Base-by-base conservation (phyloP, 2,888 invertebrate species). In the Luffia ferchaultella region DNA sequence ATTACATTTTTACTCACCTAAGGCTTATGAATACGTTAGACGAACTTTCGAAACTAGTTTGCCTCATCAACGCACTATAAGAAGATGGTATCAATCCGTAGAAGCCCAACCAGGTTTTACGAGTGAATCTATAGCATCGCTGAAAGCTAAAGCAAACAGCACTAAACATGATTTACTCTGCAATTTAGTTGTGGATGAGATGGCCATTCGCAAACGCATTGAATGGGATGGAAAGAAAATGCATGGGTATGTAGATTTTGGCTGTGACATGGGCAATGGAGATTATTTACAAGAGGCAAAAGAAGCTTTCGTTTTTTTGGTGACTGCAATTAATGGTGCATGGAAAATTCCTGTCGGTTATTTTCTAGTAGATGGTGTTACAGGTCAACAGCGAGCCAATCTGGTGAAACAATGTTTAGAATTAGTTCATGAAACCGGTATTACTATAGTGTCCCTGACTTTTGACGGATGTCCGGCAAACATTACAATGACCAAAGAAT, bases 401-500 rank as follows among this genome's bases (percentile, higher is more conserved):
- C 45, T 62, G 2, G 48, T 58, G 1, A 45, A 12, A 9, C 53
- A 54, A 2, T 56, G 55, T 41, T 20, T 59, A 9, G 50, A 57
- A 17, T 42, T 55, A n/a, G 17, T 56, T 9, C 16, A 54, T 2
- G 55, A 55, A 45, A 47, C 53, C 2, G 55, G 53, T 9, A 18
- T 61, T 1, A 20, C 20, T 12, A 44, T 60, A 1, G 52, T 48
- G 42, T 53, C 58, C 1, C 2, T 60, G 9, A 61, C 61, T 2
- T 60, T 55, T 49, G 58, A 61, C 46, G 60, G 58, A 1, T 58
- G 57, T 40, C 51, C 57, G 2, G 52, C 56, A 55, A 16, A 55
- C 50, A 46, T 54, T 1, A 12, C 56, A 0, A 60, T 59, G 59
- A 52, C 53, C 1, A 57, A 53, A 20, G 41, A 46, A 18, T 46